A percentile compares a stretch with the other conserved stretches of the same genome.
Conservation (phyloP, 92 coral and sea anemone genomes). For the Phenganax marumi region DNA sequence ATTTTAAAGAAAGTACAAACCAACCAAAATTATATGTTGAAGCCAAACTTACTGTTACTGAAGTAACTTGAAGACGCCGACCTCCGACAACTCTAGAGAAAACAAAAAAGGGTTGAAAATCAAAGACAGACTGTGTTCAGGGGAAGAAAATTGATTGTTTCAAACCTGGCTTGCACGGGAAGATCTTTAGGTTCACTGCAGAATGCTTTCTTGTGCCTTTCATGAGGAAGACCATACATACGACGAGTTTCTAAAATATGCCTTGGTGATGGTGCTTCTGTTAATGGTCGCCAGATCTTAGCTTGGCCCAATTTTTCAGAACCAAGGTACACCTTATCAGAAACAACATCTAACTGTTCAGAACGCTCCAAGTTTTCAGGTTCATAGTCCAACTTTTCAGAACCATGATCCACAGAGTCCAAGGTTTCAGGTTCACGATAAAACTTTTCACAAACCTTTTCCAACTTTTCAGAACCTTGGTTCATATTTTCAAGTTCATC, state of each 20-base stretch:
- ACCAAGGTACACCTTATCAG: background rate
- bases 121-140: background rate
- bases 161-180: conserved; percentile 71
- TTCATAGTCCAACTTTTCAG: background rate
- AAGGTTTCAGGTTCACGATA: background rate
- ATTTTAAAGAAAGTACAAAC: too few relatives aligned
- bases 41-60: conserved; percentile 26
- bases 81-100: conserved; percentile 22
- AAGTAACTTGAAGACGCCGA: conserved; percentile 31
- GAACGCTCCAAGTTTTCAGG: background rate
- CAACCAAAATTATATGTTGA: background rate
- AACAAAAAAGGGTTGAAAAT: background rate
- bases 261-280: conserved; percentile 62
- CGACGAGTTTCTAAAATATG: conserved; percentile 59
- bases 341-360: background rate
- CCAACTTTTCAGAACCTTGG: background rate
- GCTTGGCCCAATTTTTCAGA: background rate
- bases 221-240: conserved; percentile 72
- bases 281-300: conserved; percentile 58
- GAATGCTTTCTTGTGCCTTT: conserved; percentile 78
- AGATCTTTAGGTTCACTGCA: conserved; percentile 89
- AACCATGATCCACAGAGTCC: background rate
- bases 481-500: background rate
- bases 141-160: background rate
- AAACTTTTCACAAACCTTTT: background rate